A percentile compares a stretch with the other conserved stretches of the same genome.
Evolutionary conservation across 37 sponge, comb jelly and placozoan species (phyloP).

Genomic region (Corticium candelabrum): DNA sequence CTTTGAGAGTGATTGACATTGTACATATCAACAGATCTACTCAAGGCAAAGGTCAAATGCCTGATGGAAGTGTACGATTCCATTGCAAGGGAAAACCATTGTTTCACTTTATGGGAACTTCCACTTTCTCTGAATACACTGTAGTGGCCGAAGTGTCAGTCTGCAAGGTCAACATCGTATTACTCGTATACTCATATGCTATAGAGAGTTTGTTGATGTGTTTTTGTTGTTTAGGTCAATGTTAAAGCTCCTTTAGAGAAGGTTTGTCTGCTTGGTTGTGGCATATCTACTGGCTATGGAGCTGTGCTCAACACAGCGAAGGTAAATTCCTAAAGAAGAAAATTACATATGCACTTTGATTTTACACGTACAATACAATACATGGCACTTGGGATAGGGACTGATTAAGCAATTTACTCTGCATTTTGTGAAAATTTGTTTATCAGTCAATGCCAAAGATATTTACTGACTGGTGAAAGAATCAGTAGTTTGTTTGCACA

Average conservation of each 20-base stretch:
- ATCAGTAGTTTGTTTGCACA: too few relatives aligned
- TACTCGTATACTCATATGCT: not conserved
- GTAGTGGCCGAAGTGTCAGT: constrained; percentile 90
- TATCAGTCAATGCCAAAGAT: not conserved
- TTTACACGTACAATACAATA: too few relatives aligned
- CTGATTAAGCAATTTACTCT: too few relatives aligned
- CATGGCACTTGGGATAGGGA: too few relatives aligned
- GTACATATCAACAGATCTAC: constrained; percentile 23
- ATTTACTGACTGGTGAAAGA: too few relatives aligned
- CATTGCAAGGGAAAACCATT: constrained; percentile 61
- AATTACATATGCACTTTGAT: too few relatives aligned
- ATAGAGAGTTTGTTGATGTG: not conserved
- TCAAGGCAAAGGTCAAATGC: constrained; percentile 86
- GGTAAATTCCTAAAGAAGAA: constrained; percentile 20
- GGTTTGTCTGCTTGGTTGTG: constrained; percentile 90
- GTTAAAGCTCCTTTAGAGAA: constrained; percentile 61
- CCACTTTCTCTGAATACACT: constrained; percentile 88
- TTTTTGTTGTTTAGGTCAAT: constrained; percentile 35
- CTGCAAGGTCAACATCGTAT: constrained; percentile 40
- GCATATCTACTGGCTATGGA: constrained; percentile 90
- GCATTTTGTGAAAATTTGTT: not conserved
- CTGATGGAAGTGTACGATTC: constrained; percentile 82
- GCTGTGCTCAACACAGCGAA: constrained; percentile 82
- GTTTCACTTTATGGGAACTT: constrained; percentile 92
- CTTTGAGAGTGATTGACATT: constrained; percentile 10